Evolutionary conservation across 2,888 invertebrate species (phyloP).

Genomic region (Lapara coniferarum): DNA sequence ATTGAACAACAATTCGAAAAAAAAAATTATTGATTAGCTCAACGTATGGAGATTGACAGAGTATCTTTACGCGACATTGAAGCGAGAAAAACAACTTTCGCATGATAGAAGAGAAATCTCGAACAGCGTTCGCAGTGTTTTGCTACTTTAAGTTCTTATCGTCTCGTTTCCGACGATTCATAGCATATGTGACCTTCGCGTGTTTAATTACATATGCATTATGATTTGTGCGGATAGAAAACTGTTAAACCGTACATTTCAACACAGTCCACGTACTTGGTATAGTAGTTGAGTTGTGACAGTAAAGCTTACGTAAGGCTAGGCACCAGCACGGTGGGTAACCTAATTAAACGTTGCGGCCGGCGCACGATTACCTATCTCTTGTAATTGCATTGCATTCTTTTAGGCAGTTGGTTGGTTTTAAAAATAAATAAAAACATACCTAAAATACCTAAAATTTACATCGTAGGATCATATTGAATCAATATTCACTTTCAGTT

Average conservation of each 20-base stretch:
- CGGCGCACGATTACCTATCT: slow-evolving; percentile 34
- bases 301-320: slow-evolving; percentile 74
- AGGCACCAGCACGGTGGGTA: slow-evolving; percentile 56
- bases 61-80: slow-evolving; percentile 40
- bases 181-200: slow-evolving; percentile 50
- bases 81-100: slow-evolving; percentile 77
- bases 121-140: slow-evolving; percentile 42
- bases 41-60: neutral
- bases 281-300: slow-evolving; percentile 61
- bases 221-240: slow-evolving; percentile 49
- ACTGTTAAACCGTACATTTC: slow-evolving; percentile 57
- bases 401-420: neutral
- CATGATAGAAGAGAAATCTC: slow-evolving; percentile 69
- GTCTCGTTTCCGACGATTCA: slow-evolving; percentile 43
- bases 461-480: too few species aligned
- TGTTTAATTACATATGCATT: slow-evolving; percentile 40
- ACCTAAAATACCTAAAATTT: too few species aligned
- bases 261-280: slow-evolving; percentile 55
- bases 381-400: neutral
- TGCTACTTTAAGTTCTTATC: slow-evolving; percentile 60
- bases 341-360: slow-evolving; percentile 65
- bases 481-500: too few species aligned
- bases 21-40: neutral
- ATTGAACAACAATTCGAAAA: too few species aligned
- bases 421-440: too few species aligned